Evolutionary conservation across 2,888 invertebrate species (phyloP).

Genomic region (Cactoblastis cactorum): DNA sequence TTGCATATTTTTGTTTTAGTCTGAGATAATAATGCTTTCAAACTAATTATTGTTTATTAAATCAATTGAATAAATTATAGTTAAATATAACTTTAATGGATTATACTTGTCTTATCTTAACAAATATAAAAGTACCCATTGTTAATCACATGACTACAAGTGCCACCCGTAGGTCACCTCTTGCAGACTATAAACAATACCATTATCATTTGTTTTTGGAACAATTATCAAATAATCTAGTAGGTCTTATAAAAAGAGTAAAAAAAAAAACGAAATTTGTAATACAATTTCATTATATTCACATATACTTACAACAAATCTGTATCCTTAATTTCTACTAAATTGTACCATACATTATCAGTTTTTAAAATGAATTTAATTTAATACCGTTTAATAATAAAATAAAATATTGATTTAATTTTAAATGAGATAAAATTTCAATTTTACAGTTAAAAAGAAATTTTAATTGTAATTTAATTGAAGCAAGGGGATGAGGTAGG

Average conservation of each 20-base stretch:
- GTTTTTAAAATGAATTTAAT: slow-evolving; percentile 35
- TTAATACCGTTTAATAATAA: slow-evolving; percentile 42
- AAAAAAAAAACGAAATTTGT: slow-evolving; percentile 10
- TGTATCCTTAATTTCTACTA: slow-evolving; percentile 49
- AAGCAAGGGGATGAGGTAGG: slow-evolving; percentile 5
- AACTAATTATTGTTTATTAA: too few species aligned
- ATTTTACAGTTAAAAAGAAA: slow-evolving; percentile 18
- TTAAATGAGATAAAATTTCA: slow-evolving; percentile 23
- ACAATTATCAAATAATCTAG: background rate
- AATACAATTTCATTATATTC: slow-evolving; percentile 32
- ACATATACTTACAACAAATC: slow-evolving; percentile 39
- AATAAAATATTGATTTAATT: slow-evolving; percentile 17
- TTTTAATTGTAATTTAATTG: background rate
- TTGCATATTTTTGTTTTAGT: too few species aligned
- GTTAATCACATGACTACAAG: background rate
- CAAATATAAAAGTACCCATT: background rate
- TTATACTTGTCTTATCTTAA: too few species aligned
- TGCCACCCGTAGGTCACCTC: background rate
- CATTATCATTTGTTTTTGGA: background rate
- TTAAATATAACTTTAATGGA: too few species aligned
- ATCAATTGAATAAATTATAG: too few species aligned
- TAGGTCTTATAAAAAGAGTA: background rate
- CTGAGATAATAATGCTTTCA: too few species aligned
- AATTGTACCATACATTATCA: slow-evolving; percentile 41
- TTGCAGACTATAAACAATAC: slow-evolving; percentile 9